phyloP scores from a whole-genome alignment of 2,888 invertebrate species.

The Nephrotoma guestfalica region DNA sequence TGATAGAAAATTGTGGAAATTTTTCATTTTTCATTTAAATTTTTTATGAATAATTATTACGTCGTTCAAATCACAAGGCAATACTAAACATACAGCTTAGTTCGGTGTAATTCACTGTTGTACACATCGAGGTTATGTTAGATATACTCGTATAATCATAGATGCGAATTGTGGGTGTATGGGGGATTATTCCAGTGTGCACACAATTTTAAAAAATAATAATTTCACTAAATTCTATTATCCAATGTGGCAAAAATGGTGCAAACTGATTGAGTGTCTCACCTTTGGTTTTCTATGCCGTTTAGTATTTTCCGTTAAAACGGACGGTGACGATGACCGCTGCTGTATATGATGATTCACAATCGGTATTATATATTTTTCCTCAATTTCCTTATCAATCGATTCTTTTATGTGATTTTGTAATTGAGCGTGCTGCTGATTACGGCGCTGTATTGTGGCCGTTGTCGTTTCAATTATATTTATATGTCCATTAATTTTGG shows the following conservation, averaged over 20 bases:
- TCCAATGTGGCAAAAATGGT: neutral
- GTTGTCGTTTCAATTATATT: neutral
- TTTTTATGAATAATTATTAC: no score
- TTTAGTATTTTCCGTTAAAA: slow-evolving; percentile 1
- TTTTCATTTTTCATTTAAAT: no score
- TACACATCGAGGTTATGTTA: no score
- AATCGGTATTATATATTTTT: slow-evolving; percentile 1
- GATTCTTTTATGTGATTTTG: neutral
- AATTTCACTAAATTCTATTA: neutral
- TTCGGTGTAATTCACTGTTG: no score
- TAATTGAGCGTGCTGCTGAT: neutral
- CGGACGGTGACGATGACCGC: neutral
- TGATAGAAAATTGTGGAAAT: no score
- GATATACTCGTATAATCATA: no score
- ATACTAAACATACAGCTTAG: no score
- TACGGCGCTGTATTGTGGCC: neutral
- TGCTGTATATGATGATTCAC: neutral
- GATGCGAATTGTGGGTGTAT: neutral
- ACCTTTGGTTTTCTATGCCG: slow-evolving; percentile 2
- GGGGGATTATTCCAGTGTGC: neutral
- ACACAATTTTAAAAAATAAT: neutral
- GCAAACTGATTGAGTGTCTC: neutral
- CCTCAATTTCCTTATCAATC: neutral
- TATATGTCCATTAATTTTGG: neutral
- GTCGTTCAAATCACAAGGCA: no score